phyloP scores from a whole-genome alignment of 1,140 invertebrate genomes.

The Stratiolaelaps scimitus region DNA sequence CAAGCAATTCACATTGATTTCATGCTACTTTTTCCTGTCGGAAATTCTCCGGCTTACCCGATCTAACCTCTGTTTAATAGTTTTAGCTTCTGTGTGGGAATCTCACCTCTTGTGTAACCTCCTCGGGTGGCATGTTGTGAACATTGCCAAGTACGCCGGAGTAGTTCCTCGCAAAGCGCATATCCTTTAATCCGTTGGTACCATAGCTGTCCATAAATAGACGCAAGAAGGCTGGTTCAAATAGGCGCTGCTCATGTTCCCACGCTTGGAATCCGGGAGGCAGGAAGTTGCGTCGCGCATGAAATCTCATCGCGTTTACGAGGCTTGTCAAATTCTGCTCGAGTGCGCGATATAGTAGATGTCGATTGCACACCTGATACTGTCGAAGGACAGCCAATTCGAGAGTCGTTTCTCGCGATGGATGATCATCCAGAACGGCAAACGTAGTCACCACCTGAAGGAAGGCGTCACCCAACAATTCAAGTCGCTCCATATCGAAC shows the following conservation, averaged over 20 bases:
- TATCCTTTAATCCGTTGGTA: neutral
- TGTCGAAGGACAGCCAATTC: neutral
- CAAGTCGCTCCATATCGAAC: constrained; percentile 89
- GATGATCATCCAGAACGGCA: neutral
- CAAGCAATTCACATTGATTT: too few species aligned
- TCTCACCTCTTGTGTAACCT: too few species aligned
- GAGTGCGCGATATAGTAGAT: neutral
- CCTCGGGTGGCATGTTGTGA: too few species aligned
- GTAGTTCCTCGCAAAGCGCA: neutral
- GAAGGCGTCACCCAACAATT: constrained; percentile 98
- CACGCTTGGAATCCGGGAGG: neutral
- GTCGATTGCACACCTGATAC: constrained; percentile 5
- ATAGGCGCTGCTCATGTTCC: neutral
- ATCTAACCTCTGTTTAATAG: too few species aligned
- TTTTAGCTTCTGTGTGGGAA: too few species aligned
- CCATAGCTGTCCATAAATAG: neutral
- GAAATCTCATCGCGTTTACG: neutral
- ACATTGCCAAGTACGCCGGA: too few species aligned
- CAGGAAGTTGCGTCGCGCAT: neutral
- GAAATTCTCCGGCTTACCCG: too few species aligned
- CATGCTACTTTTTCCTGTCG: too few species aligned
- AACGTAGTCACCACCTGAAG: constrained; percentile 51
- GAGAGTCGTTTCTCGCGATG: neutral
- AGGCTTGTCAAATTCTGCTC: neutral
- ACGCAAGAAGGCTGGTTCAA: neutral